A percentile compares a stretch with the other conserved stretches of the same genome.
phyloP scores from a whole-genome alignment of 2,888 invertebrate species.

The Lumbricus terrestris region DNA sequence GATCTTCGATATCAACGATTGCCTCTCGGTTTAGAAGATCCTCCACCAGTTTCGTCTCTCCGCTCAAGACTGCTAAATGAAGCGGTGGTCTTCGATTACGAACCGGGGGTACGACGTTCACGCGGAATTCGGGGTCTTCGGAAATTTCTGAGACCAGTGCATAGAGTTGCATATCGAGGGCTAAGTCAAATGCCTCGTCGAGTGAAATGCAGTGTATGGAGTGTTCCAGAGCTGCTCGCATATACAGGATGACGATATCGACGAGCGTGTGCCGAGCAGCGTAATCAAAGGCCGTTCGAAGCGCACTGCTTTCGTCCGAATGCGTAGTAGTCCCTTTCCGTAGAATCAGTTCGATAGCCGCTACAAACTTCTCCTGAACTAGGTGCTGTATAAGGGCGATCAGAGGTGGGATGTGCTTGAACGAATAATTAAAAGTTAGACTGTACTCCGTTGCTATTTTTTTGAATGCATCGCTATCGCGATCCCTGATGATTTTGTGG shows the following conservation, averaged over 20 bases:
- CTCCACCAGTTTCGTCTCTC: background rate
- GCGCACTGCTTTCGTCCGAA: background rate
- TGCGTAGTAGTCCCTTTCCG: background rate
- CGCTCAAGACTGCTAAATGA: background rate
- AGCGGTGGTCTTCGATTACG: background rate
- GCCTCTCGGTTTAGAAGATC: background rate
- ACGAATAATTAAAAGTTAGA: background rate
- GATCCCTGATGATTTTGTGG: background rate
- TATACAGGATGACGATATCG: background rate
- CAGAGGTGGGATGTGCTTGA: background rate
- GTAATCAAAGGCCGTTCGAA: background rate
- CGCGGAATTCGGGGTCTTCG: background rate
- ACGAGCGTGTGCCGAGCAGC: background rate
- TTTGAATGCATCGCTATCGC: background rate
- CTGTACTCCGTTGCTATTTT: background rate
- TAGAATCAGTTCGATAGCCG: background rate
- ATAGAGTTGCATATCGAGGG: background rate
- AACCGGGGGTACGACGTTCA: background rate
- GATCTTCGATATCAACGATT: background rate
- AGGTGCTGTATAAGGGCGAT: constrained; percentile 11
- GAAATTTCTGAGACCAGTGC: background rate
- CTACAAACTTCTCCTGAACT: constrained; percentile 12
- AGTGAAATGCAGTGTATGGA: background rate
- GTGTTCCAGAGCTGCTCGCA: background rate
- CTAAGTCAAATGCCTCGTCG: background rate